Conservation (phyloP, 2,113 vertebrate genomes). For the Takifugu flavidus region DNA sequence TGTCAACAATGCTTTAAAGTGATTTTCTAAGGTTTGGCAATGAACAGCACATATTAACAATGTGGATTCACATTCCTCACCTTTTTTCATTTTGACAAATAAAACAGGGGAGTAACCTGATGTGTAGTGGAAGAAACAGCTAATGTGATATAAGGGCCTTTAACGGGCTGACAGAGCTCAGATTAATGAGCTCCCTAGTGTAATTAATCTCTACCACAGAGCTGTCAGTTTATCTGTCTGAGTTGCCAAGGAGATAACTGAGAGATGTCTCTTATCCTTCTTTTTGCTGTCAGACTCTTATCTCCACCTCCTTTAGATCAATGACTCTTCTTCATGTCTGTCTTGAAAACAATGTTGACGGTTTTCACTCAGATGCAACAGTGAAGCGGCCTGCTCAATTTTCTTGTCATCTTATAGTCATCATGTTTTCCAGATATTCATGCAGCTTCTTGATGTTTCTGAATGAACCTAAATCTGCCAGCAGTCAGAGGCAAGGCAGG, state of each 20-base stretch:
- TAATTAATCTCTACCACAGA: constrained; percentile 57
- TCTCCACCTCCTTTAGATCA: constrained; percentile 26
- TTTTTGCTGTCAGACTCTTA: constrained; percentile 3
- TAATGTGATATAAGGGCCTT: constrained; percentile 16
- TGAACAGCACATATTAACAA: background rate
- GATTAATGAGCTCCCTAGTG: constrained; percentile 53
- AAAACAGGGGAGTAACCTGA: background rate
- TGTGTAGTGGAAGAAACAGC: background rate
- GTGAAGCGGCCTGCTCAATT: background rate
- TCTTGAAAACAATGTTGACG: background rate
- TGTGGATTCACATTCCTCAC: too few relatives aligned
- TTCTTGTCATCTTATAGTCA: rapidly evolving
- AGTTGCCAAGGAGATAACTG: constrained; percentile 48
- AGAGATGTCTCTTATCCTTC: constrained; percentile 35
- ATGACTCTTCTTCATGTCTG: constrained; percentile 37
- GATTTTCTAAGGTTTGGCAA: background rate
- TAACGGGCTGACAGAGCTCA: constrained; percentile 36
- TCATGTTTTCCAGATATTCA: constrained; percentile 8
- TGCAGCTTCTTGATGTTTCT: background rate
- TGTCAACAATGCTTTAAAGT: background rate
- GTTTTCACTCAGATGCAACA: too few relatives aligned
- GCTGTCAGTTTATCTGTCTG: constrained; percentile 56
- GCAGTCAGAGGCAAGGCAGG: constrained; percentile 14
- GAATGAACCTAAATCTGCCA: constrained; percentile 22
- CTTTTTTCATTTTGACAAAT: background rate